phyloP scores from a whole-genome alignment of 2,888 invertebrate species.

The Heliconius ismenius region DNA sequence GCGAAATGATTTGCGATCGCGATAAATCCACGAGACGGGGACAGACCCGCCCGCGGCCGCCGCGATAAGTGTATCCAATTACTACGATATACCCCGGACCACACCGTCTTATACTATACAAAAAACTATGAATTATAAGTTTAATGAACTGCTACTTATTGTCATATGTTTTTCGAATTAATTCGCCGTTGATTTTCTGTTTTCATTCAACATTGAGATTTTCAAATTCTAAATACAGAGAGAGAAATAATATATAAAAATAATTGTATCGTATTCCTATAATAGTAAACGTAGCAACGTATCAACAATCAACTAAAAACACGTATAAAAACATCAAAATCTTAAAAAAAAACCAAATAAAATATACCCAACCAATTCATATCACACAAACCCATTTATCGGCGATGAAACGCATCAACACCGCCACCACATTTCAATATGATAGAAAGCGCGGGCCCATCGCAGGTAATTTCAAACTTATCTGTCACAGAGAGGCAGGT shows the following conservation, averaged over 20 bases:
- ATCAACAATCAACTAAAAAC: too few species aligned
- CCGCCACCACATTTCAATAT: slow-evolving; percentile 19
- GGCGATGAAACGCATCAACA: slow-evolving; percentile 1
- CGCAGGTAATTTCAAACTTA: slow-evolving; percentile 20
- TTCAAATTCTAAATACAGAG: neutral
- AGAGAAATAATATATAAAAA: neutral
- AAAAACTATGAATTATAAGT: slow-evolving; percentile 38
- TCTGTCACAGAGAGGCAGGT: slow-evolving; percentile 23
- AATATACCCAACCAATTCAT: neutral
- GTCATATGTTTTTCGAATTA: slow-evolving; percentile 17
- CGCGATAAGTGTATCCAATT: slow-evolving; percentile 77
- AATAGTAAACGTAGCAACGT: neutral
- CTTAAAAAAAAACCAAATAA: neutral
- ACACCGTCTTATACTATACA: slow-evolving; percentile 48
- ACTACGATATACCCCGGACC: slow-evolving; percentile 63
- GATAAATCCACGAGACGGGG: slow-evolving; percentile 69
- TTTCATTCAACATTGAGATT: neutral
- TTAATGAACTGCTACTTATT: slow-evolving; percentile 43
- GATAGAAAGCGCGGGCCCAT: slow-evolving; percentile 22
- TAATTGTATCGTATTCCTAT: neutral
- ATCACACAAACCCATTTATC: neutral
- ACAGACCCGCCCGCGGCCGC: slow-evolving; percentile 70
- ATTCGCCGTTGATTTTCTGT: slow-evolving; percentile 2
- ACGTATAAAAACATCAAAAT: too few species aligned
- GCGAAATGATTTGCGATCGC: slow-evolving; percentile 71